phyloP scores from a whole-genome alignment of 2,888 invertebrate genomes.

The Cephus runcator region DNA sequence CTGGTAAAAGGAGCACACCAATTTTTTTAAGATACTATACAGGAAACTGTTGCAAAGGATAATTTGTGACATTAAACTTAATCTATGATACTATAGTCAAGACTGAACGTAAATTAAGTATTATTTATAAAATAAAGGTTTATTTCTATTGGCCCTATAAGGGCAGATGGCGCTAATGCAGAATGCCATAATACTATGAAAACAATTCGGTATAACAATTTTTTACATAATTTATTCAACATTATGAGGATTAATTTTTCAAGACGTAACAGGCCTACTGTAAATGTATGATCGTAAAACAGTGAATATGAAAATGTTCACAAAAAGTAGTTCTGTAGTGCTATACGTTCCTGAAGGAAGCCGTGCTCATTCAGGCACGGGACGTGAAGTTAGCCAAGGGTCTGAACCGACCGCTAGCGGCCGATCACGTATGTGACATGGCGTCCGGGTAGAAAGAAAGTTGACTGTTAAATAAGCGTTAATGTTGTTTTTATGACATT shows the following conservation, averaged over 20 bases:
- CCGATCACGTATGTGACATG: slow-evolving; percentile 79
- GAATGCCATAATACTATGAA: neutral
- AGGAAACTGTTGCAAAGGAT: neutral
- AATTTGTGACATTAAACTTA: neutral
- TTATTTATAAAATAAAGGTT: neutral
- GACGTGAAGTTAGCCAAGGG: neutral
- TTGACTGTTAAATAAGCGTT: slow-evolving; percentile 77
- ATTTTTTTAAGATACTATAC: neutral
- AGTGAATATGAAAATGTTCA: neutral
- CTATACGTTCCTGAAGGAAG: neutral
- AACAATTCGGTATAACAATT: neutral
- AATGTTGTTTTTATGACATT: slow-evolving; percentile 81
- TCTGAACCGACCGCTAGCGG: slow-evolving; percentile 51
- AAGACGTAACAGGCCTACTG: neutral
- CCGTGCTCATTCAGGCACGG: neutral
- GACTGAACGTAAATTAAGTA: neutral
- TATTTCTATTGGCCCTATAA: neutral
- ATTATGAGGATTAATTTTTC: neutral
- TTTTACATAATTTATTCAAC: neutral
- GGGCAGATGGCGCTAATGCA: neutral
- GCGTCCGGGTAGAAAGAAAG: slow-evolving; percentile 77
- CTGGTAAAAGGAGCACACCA: neutral
- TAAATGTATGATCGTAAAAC: neutral
- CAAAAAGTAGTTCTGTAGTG: neutral
- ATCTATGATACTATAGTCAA: neutral